Percentiles rank a stretch among this genome's conserved stretches.
These are phyloP conservation scores for Laspeyria flexula DNA, from an alignment of 2,888 invertebrate species.

Conservation along the genomic window DNA sequence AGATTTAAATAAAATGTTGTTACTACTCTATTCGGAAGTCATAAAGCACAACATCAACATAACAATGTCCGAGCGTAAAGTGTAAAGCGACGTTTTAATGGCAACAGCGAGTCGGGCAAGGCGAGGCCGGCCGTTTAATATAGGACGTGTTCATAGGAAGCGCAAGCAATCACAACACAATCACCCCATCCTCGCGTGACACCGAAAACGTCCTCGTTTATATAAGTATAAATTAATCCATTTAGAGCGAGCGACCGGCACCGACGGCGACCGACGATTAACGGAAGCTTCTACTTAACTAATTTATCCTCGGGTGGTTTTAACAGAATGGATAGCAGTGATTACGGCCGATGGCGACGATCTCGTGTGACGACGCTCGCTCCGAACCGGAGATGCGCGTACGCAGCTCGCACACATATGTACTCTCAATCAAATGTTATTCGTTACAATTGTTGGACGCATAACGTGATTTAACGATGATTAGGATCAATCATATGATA, in stretches of 20 bases:
- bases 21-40: slow-evolving; percentile 41
- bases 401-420: slow-evolving; percentile 45
- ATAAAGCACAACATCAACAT: slow-evolving; percentile 51
- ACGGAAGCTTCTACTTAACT: slow-evolving; percentile 87
- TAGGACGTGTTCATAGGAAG: slow-evolving; percentile 82
- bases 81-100: slow-evolving; percentile 46
- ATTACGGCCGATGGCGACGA: slow-evolving; percentile 76
- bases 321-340: slow-evolving; percentile 87
- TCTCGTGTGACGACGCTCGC: slow-evolving; percentile 68
- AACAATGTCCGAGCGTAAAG: slow-evolving; percentile 38
- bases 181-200: slow-evolving; percentile 85
- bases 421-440: slow-evolving; percentile 56
- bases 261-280: slow-evolving; percentile 83
- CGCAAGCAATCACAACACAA: slow-evolving; percentile 83
- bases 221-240: slow-evolving; percentile 87
- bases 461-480: slow-evolving; percentile 48
- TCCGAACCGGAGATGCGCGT: slow-evolving; percentile 52
- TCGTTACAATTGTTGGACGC: slow-evolving; percentile 51
- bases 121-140: slow-evolving; percentile 62
- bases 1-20: slow-evolving; percentile 33
- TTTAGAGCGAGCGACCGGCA: slow-evolving; percentile 82
- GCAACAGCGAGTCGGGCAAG: slow-evolving; percentile 32
- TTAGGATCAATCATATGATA: slow-evolving; percentile 46
- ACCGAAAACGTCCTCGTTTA: slow-evolving; percentile 85
- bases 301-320: slow-evolving; percentile 86